Base-by-base conservation (phyloP, 2,797 vertebrate species). In the Silurus aristotelis region DNA sequence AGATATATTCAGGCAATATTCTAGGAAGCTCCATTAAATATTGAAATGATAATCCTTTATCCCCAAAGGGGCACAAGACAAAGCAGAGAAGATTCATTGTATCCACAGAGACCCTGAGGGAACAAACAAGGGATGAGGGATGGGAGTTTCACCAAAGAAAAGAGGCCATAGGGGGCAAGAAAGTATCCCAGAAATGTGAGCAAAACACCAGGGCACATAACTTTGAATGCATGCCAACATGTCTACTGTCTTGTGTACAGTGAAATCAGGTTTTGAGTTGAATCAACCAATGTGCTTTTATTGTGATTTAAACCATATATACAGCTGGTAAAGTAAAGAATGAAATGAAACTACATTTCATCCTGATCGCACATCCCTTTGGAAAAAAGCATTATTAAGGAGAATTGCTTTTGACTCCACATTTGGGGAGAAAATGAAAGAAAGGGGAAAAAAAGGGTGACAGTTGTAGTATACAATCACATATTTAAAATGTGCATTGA, bases 41-140 rank as follows among this genome's bases (percentile, higher is more conserved):
- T 80, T 80, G 25, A 80, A 67, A 80, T 67, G 79, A 52, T 67
- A 67, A 66, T 66, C 61, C n/a, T 67, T 80, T 66, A 80, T 80
- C 63, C 63, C 78, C 63, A 67, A 15, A 52, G n/a, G 77, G 20
- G 15, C 6, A 52, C 20, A 80, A 66, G 61, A 66, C 43, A 80
- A 80, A 80, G 46, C 25, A 80, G 13, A 52, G 46, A 80, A 67
- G 78, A 67, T 80, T 67, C 12, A 80, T 66, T 66, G 63, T 27
- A 27, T 46, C 43, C 15, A 13, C 43, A 67, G 1, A 27, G 46
- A 46, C 78, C 63, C 63, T 80, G 63, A 52, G 63, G 61, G 46
- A 66, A 19, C 25, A 66, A 80, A 66, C 46, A 67, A 67, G 17
- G n/a, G 14, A 66, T 63, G 38, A 80, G 14, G 6, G 43, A 67